Conservation (phyloP, 30 jellyfish, hydroid and myxozoan species). For the Morbakka virulenta region DNA sequence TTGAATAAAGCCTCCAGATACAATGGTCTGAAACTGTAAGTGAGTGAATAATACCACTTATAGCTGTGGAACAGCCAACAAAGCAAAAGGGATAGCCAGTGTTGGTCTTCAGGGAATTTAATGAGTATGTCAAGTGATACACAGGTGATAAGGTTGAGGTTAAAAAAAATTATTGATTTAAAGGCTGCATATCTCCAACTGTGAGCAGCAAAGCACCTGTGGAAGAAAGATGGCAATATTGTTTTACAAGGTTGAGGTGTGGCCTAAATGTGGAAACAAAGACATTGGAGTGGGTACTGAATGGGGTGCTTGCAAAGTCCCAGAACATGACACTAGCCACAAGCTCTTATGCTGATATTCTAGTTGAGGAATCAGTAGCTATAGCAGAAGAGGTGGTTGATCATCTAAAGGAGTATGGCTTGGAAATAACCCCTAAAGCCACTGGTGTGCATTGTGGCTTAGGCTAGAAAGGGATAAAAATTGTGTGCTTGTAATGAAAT, state of each 20-base stretch:
- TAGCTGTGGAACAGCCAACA: conserved; percentile 31
- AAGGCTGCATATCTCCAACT: conserved; percentile 23
- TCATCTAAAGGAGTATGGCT: no score
- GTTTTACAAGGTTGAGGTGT: conserved; percentile 26
- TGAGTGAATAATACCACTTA: conserved; percentile 25
- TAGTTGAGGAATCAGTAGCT: no score
- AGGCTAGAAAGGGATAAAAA: neutral
- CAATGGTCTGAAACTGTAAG: conserved; percentile 8
- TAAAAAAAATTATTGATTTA: conserved; percentile 16
- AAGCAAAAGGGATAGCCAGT: conserved; percentile 34
- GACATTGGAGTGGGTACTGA: neutral
- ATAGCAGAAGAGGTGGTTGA: no score
- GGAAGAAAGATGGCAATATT: no score
- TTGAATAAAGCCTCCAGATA: neutral
- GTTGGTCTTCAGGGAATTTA: conserved; percentile 27
- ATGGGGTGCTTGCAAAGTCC: no score
- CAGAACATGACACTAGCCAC: no score
- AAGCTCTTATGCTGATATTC: no score
- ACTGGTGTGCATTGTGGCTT: conserved; percentile 20
- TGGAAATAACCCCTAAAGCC: no score
- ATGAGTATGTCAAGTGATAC: conserved; percentile 1
- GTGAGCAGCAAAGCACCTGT: neutral
- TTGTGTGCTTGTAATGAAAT: neutral
- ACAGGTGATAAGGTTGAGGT: conserved; percentile 27
- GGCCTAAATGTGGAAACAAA: conserved; percentile 20